Conservation (phyloP, 2,113 vertebrate species). For the Cebidichthys violaceus region DNA sequence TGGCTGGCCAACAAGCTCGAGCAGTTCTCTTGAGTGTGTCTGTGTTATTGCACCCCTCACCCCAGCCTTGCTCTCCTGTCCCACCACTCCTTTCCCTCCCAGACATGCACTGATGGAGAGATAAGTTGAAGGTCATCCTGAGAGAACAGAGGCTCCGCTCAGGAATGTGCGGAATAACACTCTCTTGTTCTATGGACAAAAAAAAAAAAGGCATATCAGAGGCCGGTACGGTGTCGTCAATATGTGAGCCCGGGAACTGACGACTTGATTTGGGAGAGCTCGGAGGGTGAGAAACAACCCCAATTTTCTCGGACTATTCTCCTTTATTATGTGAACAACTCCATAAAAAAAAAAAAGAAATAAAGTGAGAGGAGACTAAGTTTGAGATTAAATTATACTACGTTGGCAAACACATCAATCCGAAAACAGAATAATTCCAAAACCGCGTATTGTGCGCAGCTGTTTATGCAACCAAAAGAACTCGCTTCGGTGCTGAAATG, state of each 20-base stretch:
- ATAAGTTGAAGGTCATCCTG: constrained; percentile 84
- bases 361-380: neutral
- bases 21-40: constrained; percentile 41
- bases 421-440: constrained; percentile 24
- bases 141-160: constrained; percentile 78
- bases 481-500: constrained; percentile 26
- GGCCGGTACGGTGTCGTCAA: constrained; percentile 55
- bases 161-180: constrained; percentile 83
- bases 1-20: constrained; percentile 41
- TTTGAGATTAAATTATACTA: neutral
- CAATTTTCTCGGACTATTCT: constrained; percentile 40
- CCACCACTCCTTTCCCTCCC: constrained; percentile 45
- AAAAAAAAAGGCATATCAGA: constrained; percentile 72
- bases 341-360: neutral
- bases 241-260: constrained; percentile 14
- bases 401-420: constrained; percentile 23
- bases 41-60: constrained; percentile 16
- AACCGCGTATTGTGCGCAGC: constrained; percentile 31
- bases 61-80: neutral
- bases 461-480: constrained; percentile 45
- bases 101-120: constrained; percentile 83
- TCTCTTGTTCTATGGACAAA: constrained; percentile 71
- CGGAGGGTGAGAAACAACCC: constrained; percentile 26
- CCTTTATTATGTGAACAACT: constrained; percentile 23
- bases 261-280: constrained; percentile 43